Conservation (phyloP, 2,888 invertebrate species). For the Coelinius sp. region DNA sequence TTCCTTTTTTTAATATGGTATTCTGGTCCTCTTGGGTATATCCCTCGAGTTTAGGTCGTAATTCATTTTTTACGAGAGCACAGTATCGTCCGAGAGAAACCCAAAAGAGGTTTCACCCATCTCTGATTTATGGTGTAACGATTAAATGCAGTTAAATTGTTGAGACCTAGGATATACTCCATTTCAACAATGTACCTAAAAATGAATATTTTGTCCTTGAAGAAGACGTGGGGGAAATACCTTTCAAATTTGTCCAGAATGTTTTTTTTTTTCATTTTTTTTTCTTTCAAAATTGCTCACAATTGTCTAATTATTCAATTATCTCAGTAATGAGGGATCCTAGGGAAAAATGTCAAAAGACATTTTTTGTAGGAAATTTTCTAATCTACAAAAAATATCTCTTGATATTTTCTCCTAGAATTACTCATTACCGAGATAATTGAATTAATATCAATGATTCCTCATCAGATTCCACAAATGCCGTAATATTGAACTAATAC, state of each 20-base stretch:
- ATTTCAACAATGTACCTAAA: constrained; percentile 46
- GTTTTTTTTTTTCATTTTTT: not conserved
- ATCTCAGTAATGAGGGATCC: too few relatives aligned
- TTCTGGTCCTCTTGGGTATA: constrained; percentile 12
- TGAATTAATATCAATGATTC: too few relatives aligned
- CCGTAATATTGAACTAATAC: not conserved
- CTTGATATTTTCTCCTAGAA: too few relatives aligned
- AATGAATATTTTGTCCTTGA: not conserved
- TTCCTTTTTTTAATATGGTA: not conserved
- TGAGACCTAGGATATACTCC: constrained; percentile 19
- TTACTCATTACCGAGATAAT: too few relatives aligned
- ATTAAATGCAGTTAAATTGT: constrained; percentile 50
- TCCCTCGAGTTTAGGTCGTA: constrained; percentile 45
- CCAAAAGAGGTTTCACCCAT: constrained; percentile 49
- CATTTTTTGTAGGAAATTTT: too few relatives aligned
- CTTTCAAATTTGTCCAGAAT: not conserved
- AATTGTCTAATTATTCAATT: too few relatives aligned
- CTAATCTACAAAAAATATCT: too few relatives aligned
- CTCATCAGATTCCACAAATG: not conserved
- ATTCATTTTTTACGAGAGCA: constrained; percentile 53
- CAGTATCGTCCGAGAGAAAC: constrained; percentile 48
- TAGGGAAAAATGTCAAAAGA: too few relatives aligned
- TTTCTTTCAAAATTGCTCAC: too few relatives aligned
- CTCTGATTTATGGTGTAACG: constrained; percentile 52
- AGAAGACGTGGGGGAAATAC: not conserved